These are phyloP conservation scores for Pristionchus pacificus DNA, from an alignment of 1,140 invertebrate species.

Conservation along the genomic window DNA sequence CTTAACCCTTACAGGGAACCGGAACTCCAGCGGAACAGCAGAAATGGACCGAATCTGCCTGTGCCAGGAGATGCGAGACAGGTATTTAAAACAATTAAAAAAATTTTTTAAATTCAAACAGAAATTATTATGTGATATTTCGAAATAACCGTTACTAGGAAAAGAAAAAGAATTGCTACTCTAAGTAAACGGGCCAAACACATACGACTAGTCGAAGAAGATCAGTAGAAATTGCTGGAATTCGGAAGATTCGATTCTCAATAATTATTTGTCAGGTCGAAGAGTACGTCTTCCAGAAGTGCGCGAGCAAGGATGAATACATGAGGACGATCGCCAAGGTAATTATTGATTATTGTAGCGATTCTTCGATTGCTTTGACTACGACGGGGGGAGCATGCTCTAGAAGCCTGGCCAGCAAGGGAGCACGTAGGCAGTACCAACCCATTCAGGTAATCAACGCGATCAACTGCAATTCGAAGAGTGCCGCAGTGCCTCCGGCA, in stretches of 20 bases:
- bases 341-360: not conserved
- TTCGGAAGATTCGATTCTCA: not conserved
- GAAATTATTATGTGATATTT: too few relatives aligned
- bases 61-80: conserved; percentile 53
- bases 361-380: not conserved
- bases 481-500: conserved; percentile 47
- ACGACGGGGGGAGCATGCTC: not conserved
- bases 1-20: conserved; percentile 45
- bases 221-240: not conserved
- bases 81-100: too few relatives aligned
- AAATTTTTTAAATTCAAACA: too few relatives aligned
- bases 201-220: not conserved
- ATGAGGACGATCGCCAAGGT: conserved; percentile 56
- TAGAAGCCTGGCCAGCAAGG: not conserved
- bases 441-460: conserved; percentile 47
- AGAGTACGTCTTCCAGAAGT: conserved; percentile 57
- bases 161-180: too few relatives aligned
- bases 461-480: conserved; percentile 57
- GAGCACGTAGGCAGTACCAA: not conserved
- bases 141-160: too few relatives aligned
- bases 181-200: too few relatives aligned
- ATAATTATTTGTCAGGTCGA: too few relatives aligned
- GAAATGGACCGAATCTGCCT: conserved; percentile 56
- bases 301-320: conserved; percentile 54
- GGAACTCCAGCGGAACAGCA: conserved; percentile 54